These are phyloP conservation scores for Caenorhabditis brenneri DNA, from an alignment of 1,140 invertebrate species.

Conservation along the genomic window DNA sequence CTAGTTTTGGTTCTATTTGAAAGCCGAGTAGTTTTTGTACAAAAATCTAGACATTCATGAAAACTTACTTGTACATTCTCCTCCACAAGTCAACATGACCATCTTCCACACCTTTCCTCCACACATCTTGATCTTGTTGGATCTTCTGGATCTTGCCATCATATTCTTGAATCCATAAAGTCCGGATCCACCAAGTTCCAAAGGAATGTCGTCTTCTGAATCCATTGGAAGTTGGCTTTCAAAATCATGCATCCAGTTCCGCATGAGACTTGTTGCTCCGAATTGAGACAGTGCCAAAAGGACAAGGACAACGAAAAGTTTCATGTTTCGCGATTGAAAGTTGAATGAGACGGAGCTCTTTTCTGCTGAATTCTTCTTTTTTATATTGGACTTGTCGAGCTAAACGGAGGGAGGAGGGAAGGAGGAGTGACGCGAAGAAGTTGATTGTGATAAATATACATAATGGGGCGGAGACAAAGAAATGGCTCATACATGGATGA, in stretches of 20 bases:
- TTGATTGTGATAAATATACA: neutral
- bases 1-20: too few species aligned
- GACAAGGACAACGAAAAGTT: neutral
- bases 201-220: too few species aligned
- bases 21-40: neutral
- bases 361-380: neutral
- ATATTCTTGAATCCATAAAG: neutral
- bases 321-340: neutral
- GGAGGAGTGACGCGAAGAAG: neutral
- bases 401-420: too few species aligned
- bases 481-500: neutral
- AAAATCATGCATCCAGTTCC: conserved; percentile 30
- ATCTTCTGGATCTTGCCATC: neutral
- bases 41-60: neutral
- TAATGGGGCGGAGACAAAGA: conserved; percentile 8
- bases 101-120: neutral
- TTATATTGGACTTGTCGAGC: conserved; percentile 9
- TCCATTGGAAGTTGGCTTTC: neutral
- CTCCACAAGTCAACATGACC: neutral
- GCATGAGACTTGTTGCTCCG: neutral
- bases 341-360: neutral
- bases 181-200: too few species aligned
- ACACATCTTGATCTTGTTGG: conserved; percentile 6
- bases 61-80: conserved; percentile 20
- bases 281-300: neutral